Conservation (phyloP, 2,888 invertebrate genomes). For the Ichneumon xanthorius region DNA sequence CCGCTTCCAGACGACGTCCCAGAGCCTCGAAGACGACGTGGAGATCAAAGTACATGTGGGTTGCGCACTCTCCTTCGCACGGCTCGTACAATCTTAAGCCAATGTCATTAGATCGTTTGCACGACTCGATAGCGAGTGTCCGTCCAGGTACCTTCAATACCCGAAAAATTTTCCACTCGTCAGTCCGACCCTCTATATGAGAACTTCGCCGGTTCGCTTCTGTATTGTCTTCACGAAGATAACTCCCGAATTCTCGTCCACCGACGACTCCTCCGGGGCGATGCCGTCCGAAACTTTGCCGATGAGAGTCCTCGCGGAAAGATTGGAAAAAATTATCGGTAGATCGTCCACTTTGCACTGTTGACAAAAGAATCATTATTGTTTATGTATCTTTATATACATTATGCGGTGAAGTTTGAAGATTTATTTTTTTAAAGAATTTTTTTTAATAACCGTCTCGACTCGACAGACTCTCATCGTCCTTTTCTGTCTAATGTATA, state of each 20-base stretch:
- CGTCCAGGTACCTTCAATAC: slow-evolving; percentile 44
- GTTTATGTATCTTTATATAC: neutral
- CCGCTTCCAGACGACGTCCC: slow-evolving; percentile 97
- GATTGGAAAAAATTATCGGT: neutral
- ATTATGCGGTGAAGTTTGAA: neutral
- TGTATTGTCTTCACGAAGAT: slow-evolving; percentile 2
- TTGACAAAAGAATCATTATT: neutral
- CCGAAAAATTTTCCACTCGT: slow-evolving; percentile 34
- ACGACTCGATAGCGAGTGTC: slow-evolving; percentile 70
- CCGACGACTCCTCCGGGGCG: slow-evolving; percentile 16
- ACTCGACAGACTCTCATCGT: slow-evolving; percentile 42
- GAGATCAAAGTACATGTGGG: slow-evolving; percentile 93
- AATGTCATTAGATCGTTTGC: slow-evolving; percentile 71
- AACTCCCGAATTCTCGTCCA: slow-evolving; percentile 31
- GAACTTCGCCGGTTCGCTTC: slow-evolving; percentile 33
- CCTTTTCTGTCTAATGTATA: slow-evolving; percentile 40
- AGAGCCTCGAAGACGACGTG: slow-evolving; percentile 95
- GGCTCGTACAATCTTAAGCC: slow-evolving; percentile 68
- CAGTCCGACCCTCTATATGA: neutral
- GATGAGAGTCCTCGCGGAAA: slow-evolving; percentile 31
- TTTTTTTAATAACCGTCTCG: neutral
- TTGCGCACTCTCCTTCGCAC: slow-evolving; percentile 74
- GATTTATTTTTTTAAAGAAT: neutral
- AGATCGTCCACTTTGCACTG: slow-evolving; percentile 8
- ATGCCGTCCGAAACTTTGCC: slow-evolving; percentile 34